Evolutionary conservation across 2,888 invertebrate genomes (phyloP).

Genomic region (Lomographa bimaculata): DNA sequence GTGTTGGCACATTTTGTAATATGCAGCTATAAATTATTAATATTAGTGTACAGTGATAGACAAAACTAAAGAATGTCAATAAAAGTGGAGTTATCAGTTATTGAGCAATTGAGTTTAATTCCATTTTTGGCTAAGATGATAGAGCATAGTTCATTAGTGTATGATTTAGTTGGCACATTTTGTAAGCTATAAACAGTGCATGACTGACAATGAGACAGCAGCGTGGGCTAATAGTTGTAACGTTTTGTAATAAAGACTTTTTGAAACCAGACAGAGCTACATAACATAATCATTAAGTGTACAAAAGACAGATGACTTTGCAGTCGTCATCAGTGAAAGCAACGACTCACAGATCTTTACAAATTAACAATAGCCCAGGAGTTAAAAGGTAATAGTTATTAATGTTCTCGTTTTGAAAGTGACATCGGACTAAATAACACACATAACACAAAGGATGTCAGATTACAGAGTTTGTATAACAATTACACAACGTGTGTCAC

Average conservation of each 20-base stretch:
- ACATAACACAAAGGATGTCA: constrained; percentile 19
- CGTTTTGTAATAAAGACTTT: constrained; percentile 20
- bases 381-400: constrained; percentile 21
- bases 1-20: constrained; percentile 8
- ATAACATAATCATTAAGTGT: constrained; percentile 17
- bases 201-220: constrained; percentile 13
- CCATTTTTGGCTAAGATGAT: no score
- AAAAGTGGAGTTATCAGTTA: no score
- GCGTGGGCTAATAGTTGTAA: constrained; percentile 23
- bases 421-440: constrained; percentile 14
- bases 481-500: constrained; percentile 40
- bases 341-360: constrained; percentile 17
- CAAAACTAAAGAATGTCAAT: no score
- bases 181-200: constrained; percentile 11
- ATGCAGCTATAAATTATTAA: no score
- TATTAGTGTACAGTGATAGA: no score
- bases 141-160: no score
- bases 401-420: constrained; percentile 23
- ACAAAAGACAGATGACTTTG: constrained; percentile 22
- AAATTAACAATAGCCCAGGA: constrained; percentile 23
- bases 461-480: constrained; percentile 32
- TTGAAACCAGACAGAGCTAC: constrained; percentile 21
- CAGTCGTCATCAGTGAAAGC: constrained; percentile 24
- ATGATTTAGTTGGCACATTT: constrained; percentile 7
- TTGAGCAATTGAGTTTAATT: no score